phyloP scores from a whole-genome alignment of 2,797 vertebrate genomes.

The Danio kyathit region DNA sequence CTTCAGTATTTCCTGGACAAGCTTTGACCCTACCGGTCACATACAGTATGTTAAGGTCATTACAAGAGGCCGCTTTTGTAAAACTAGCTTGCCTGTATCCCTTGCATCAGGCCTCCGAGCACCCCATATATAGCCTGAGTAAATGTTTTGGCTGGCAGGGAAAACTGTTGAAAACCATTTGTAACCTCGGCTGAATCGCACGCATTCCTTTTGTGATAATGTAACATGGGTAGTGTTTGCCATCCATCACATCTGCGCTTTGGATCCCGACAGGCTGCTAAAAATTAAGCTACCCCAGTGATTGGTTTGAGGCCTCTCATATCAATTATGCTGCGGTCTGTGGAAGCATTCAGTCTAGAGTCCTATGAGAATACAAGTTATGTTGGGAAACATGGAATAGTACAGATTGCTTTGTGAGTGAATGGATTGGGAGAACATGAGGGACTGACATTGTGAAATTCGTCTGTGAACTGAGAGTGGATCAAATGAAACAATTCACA shows the following conservation, averaged over 20 bases:
- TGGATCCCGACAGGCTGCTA: slow-evolving; percentile 32
- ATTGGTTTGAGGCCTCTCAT: slow-evolving; percentile 58
- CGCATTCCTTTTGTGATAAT: slow-evolving; percentile 57
- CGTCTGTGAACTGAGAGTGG: slow-evolving; percentile 57
- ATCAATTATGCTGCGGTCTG: slow-evolving; percentile 45
- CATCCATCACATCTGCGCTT: slow-evolving; percentile 66
- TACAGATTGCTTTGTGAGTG: slow-evolving; percentile 18
- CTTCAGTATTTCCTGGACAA: slow-evolving; percentile 57
- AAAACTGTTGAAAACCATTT: slow-evolving; percentile 66
- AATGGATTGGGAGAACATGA: slow-evolving; percentile 41
- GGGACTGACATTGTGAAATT: slow-evolving; percentile 59
- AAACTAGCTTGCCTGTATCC: slow-evolving; percentile 58
- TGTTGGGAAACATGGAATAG: slow-evolving; percentile 11
- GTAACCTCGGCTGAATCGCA: slow-evolving; percentile 69
- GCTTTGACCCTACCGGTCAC: slow-evolving; percentile 33
- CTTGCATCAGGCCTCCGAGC: slow-evolving; percentile 50
- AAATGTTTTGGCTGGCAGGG: slow-evolving; percentile 77
- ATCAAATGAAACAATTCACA: slow-evolving; percentile 32
- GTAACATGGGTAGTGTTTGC: slow-evolving; percentile 57
- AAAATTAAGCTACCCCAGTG: slow-evolving; percentile 64
- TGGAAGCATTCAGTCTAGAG: slow-evolving; percentile 56
- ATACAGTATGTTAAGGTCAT: slow-evolving; percentile 63
- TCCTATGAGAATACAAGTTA: slow-evolving; percentile 47
- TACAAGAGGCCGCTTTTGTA: slow-evolving; percentile 54
- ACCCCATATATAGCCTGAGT: slow-evolving; percentile 66